Evolutionary conservation across 2,888 invertebrate genomes (phyloP), one percentile per base, ranked within the genome.

Genomic region (Vesta saturnalis): DNA sequence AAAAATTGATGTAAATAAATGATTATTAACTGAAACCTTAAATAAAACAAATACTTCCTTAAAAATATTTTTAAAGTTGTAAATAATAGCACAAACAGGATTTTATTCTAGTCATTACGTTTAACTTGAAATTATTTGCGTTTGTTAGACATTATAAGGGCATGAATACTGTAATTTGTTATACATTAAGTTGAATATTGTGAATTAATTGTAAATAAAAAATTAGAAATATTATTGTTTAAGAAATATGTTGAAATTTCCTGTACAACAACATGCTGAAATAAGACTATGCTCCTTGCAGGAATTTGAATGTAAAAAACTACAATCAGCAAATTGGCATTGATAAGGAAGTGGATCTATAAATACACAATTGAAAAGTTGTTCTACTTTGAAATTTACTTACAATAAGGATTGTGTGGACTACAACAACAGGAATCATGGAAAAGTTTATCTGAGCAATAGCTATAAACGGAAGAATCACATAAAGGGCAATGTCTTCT

Each of bases 401-500:
- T 81, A 86, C 87, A 86, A 58, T 85, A 84, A 21, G 82, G 82
- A 69, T 80, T 80, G 71, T 82, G 79, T 3, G 85, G 83, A 77
- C 86, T 87, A 75, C 93, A 93, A 79, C 93, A 93, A 79, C 93
- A 93, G 0, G 92, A 88, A 78, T 93, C 93, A 77, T 93, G 93
- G 2, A 90, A 85, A 65, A 93, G 85, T 83, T 92, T 93, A 67
- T 91, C 88, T 0, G 89, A 89, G 79, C 93, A 93, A 81, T 93
- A 93, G 74, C 90, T 88, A 81, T 89, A 93, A 2, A 93, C 92
- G 0, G 93, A 92, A 0, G 91, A 89, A 79, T 93, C 93, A 77
- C 93, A 93, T 22, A 90, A 80, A 0, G 93, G 93, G 75, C 93
- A 93, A n/a, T 79, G 68, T 61, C 80, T 73, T 55, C 72, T 55